A percentile compares a stretch with the other conserved stretches of the same genome.
These are phyloP conservation scores for Linnaemya vulpina DNA, from an alignment of 2,888 invertebrate genomes.

Conservation along the genomic window DNA sequence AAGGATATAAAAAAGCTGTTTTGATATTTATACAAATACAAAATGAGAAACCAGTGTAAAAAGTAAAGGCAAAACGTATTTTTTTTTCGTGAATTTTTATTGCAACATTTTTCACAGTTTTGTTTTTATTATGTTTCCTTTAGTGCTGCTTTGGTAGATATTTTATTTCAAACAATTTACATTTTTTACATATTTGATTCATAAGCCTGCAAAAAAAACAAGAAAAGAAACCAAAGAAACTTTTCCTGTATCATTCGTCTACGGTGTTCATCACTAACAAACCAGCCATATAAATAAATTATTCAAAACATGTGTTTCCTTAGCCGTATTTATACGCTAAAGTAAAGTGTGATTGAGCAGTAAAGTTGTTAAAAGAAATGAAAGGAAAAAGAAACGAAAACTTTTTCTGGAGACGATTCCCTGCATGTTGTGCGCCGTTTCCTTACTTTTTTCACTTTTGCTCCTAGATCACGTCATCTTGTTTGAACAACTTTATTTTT, in stretches of 20 bases:
- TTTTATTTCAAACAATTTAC: conserved; percentile 66
- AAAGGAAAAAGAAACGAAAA: conserved; percentile 33
- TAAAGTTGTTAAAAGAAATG: conserved; percentile 38
- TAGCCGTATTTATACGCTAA: conserved; percentile 41
- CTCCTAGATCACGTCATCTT: conserved; percentile 53
- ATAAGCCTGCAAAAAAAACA: conserved; percentile 44
- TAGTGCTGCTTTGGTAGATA: conserved; percentile 20
- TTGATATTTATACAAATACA: conserved; percentile 51
- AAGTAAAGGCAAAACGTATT: conserved; percentile 34
- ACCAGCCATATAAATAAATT: conserved; percentile 79
- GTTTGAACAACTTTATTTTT: conserved; percentile 67
- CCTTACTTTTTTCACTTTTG: conserved; percentile 25
- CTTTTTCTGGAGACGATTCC: conserved; percentile 52
- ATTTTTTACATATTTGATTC: conserved; percentile 62
- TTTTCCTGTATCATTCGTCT: conserved; percentile 36
- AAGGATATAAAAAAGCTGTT: conserved; percentile 39
- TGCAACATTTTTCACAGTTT: conserved; percentile 69
- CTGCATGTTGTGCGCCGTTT: conserved; percentile 18
- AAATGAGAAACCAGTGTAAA: conserved; percentile 5
- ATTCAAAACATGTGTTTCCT: conserved; percentile 81
- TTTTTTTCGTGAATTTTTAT: conserved; percentile 51
- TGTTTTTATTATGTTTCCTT: conserved; percentile 56
- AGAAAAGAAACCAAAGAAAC: too few species aligned
- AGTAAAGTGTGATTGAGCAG: conserved; percentile 67
- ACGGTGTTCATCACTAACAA: conserved; percentile 21